A percentile compares a stretch with the other conserved stretches of the same genome.
Evolutionary conservation across 1,140 invertebrate species (phyloP).

Genomic region (Protaetia brevitarsis): DNA sequence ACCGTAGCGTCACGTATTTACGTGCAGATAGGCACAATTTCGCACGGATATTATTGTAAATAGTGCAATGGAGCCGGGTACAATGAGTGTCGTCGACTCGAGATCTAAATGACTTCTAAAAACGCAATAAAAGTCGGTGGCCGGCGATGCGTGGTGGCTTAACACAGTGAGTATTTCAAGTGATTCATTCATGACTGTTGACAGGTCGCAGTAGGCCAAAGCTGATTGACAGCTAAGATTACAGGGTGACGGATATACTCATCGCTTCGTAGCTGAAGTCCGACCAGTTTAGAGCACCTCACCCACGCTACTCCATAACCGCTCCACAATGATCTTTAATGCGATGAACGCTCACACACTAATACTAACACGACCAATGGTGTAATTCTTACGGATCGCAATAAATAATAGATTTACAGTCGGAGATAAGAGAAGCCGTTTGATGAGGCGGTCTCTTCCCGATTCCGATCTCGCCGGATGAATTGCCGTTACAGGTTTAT

Average conservation of each 20-base stretch:
- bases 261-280: slow-evolving; percentile 14
- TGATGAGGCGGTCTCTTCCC: not conserved
- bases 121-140: slow-evolving; percentile 12
- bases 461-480: not conserved
- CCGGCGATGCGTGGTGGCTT: not conserved
- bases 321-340: slow-evolving; percentile 17
- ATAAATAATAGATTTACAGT: slow-evolving; percentile 13
- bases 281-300: slow-evolving; percentile 11
- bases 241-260: slow-evolving; percentile 23
- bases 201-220: slow-evolving; percentile 24
- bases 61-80: not conserved
- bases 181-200: slow-evolving; percentile 22
- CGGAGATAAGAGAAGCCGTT: not conserved
- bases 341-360: not conserved
- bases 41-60: not conserved
- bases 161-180: slow-evolving; percentile 20
- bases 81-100: not conserved
- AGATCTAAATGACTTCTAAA: slow-evolving; percentile 9
- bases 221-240: slow-evolving; percentile 24
- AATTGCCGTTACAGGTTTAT: not conserved
- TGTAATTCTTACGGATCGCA: slow-evolving; percentile 16
- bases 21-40: not conserved
- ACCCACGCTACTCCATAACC: slow-evolving; percentile 10
- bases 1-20: not conserved
- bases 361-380: not conserved